A percentile compares a stretch with the other conserved stretches of the same genome.
phyloP scores from a whole-genome alignment of 2,797 vertebrate species.

The Catharus ustulatus region DNA sequence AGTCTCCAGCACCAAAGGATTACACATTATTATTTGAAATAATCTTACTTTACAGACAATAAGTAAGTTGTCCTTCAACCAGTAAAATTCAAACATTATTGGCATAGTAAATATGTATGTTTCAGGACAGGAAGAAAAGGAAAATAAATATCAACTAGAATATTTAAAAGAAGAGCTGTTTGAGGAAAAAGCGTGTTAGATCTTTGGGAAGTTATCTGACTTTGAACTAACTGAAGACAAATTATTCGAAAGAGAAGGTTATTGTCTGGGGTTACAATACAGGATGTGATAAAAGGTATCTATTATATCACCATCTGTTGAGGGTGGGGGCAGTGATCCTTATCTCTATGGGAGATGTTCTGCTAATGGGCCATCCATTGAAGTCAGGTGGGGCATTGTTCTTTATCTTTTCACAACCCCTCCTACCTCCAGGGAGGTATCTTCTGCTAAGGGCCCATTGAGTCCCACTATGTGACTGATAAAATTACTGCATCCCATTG shows the following conservation, averaged over 20 bases:
- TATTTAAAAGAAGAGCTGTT: constrained; percentile 44
- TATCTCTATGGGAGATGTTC: too few relatives aligned
- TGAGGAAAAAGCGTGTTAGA: constrained; percentile 49
- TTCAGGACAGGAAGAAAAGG: constrained; percentile 46
- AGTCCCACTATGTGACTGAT: too few relatives aligned
- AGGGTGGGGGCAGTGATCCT: too few relatives aligned
- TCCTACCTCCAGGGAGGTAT: too few relatives aligned
- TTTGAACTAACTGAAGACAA: constrained; percentile 54
- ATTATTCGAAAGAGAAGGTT: constrained; percentile 38
- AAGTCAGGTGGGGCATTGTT: too few relatives aligned
- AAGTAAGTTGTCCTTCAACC: constrained; percentile 24
- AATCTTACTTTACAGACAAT: constrained; percentile 27
- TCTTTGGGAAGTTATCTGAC: constrained; percentile 34
- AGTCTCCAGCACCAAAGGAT: background rate
- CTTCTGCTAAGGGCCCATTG: too few relatives aligned
- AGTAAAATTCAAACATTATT: constrained; percentile 27
- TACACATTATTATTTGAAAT: constrained; percentile 29
- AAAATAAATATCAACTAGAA: constrained; percentile 33
- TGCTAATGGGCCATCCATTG: too few relatives aligned
- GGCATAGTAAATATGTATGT: constrained; percentile 30
- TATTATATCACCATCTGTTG: too few relatives aligned
- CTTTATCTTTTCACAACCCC: too few relatives aligned
- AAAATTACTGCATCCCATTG: too few relatives aligned
- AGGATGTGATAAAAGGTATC: too few relatives aligned
- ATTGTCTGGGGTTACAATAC: too few relatives aligned